Base-by-base conservation (phyloP, 2,113 vertebrate genomes). In the Peromyscus californicus region DNA sequence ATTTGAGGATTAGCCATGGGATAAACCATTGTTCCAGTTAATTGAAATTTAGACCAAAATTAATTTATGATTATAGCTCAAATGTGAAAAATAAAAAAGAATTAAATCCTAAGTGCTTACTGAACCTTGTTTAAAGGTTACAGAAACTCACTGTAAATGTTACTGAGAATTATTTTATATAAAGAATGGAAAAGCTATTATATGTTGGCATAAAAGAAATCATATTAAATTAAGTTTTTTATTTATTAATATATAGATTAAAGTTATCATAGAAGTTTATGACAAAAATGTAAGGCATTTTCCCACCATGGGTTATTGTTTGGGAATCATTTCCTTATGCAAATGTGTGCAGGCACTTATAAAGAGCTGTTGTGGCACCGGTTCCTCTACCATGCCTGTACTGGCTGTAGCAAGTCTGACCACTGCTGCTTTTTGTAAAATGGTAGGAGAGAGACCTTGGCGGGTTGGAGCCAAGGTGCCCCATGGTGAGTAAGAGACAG, bases 31-130 rank as follows among this genome's bases (percentile, higher is more conserved):
- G 22, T 33, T 93, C 80, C 74, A 91, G 24, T 84, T 97, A 31
- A 79, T 72, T 90, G 54, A 93, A 87, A 74, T 89, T 82, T 95
- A 96, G 11, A 61, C 22, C 13, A 91, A 86, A 92, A 33, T 74
- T 94, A 92, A 94, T 61, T 94, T 97, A 93, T 92, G 63, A 45
- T 83, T 90, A 69, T 10, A 90, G 8, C 12, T 96, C 78, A 85
- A 93, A 90, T 83, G 15, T 87, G 45, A 89, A 90, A 94, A 91
- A 82, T 36, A 86, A 91, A 89, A n/a, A 45, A 84, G 9, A 95
- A 76, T 75, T 89, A 92, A 94, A 96, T 88, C 70, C 72, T 12
- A 75, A 85, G 63, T 24, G 12, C 59, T 95, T 90, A 45, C 7
- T 93, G 45, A 92, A 33, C 4, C 39, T 93, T 84, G 19, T 75